Evolutionary conservation across 2,113 vertebrate species (phyloP).

Genomic region (Bungarus multicinctus): DNA sequence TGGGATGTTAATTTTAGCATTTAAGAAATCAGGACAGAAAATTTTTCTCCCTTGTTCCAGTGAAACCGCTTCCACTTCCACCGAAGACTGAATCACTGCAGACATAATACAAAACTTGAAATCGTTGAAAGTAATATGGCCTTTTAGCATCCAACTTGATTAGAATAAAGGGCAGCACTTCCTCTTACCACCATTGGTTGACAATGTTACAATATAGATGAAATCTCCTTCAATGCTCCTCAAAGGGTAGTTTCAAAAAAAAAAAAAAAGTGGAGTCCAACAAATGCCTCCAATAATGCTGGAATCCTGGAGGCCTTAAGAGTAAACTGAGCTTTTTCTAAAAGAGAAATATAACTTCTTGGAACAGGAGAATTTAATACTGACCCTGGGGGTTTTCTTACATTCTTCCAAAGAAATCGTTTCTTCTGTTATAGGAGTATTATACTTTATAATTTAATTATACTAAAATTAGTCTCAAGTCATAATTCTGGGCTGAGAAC

Average conservation of each 20-base stretch:
- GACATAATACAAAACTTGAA: background rate
- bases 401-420: background rate
- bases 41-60: background rate
- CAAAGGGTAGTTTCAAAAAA: constrained; percentile 1
- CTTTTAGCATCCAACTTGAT: background rate
- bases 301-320: background rate
- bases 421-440: background rate
- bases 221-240: background rate
- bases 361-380: background rate
- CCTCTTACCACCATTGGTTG: background rate
- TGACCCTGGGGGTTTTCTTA: background rate
- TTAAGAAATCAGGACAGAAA: background rate
- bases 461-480: background rate
- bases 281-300: background rate
- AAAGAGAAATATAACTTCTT: background rate
- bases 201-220: background rate
- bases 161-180: background rate
- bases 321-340: background rate
- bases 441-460: background rate
- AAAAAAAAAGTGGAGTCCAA: background rate
- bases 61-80: background rate
- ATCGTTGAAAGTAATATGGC: background rate
- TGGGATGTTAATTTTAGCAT: background rate
- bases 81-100: background rate
- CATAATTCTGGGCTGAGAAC: background rate